Percentiles rank a stretch among this genome's conserved stretches.
These are phyloP conservation scores for Caenorhabditis brenneri DNA, from an alignment of 1,140 invertebrate species.

Conservation along the genomic window DNA sequence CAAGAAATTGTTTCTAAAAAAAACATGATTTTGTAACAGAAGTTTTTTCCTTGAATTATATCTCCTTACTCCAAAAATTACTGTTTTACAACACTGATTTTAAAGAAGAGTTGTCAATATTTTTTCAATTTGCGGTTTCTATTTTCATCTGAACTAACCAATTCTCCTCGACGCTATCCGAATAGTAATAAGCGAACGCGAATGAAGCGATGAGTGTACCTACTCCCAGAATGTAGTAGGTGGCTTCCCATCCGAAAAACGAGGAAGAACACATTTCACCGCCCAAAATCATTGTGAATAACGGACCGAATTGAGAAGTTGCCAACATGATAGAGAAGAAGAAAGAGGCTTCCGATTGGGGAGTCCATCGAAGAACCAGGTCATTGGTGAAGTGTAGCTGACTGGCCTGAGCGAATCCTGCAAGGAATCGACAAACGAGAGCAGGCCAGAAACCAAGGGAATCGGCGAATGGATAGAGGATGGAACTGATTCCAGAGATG, in stretches of 20 bases:
- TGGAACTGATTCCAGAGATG: constrained; percentile 2
- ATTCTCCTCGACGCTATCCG: constrained; percentile 29
- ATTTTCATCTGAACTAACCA: not conserved
- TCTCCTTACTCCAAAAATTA: too few species aligned
- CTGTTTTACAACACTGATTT: too few species aligned
- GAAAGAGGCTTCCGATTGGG: constrained; percentile 32
- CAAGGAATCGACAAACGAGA: constrained; percentile 32
- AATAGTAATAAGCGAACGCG: constrained; percentile 25
- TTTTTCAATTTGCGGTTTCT: not conserved
- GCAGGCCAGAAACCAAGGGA: constrained; percentile 44
- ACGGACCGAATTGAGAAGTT: constrained; percentile 42
- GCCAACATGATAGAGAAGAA: constrained; percentile 43
- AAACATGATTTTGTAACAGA: too few species aligned
- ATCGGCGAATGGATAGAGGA: constrained; percentile 41
- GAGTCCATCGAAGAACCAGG: constrained; percentile 29
- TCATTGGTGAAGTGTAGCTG: constrained; percentile 46
- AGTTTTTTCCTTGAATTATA: too few species aligned
- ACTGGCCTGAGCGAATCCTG: constrained; percentile 40
- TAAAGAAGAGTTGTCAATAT: not conserved
- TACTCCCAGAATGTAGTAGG: constrained; percentile 46
- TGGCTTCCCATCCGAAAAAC: constrained; percentile 45
- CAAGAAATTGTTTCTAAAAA: too few species aligned
- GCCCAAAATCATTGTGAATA: constrained; percentile 44
- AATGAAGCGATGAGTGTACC: not conserved
- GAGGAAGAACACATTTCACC: constrained; percentile 52